These are phyloP conservation scores for Caerostris extrusa DNA, from an alignment of 1,140 invertebrate genomes.

Conservation along the genomic window DNA sequence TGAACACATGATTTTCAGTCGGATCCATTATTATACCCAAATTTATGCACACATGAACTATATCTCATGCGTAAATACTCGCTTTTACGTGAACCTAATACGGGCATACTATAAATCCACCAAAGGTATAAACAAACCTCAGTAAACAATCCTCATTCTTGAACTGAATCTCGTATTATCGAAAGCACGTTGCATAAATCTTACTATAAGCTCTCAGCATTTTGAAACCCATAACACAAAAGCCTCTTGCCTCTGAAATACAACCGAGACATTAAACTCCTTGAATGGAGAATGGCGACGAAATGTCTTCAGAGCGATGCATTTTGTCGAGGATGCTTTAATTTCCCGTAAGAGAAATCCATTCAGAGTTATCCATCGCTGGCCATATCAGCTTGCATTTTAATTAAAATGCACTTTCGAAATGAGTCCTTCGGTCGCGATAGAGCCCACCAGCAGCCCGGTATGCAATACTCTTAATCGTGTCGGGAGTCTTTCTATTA, in stretches of 20 bases:
- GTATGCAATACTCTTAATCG: constrained; percentile 15
- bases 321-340: neutral
- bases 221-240: constrained; percentile 23
- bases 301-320: constrained; percentile 5
- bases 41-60: neutral
- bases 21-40: neutral
- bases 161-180: neutral
- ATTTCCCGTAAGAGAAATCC: constrained; percentile 12
- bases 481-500: constrained; percentile 12
- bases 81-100: neutral
- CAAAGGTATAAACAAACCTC: neutral
- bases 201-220: neutral
- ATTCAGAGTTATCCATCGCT: neutral
- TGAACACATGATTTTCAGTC: too few species aligned
- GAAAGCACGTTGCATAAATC: neutral
- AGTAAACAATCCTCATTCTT: neutral
- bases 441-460: neutral
- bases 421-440: neutral
- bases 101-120: neutral
- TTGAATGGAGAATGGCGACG: constrained; percentile 13
- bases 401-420: constrained; percentile 24
- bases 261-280: neutral
- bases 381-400: constrained; percentile 24
- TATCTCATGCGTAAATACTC: neutral
- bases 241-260: neutral